Evolutionary conservation across 2,888 invertebrate species (phyloP), one percentile per base, ranked within the genome.

Genomic region (Teleiodes luculella): DNA sequence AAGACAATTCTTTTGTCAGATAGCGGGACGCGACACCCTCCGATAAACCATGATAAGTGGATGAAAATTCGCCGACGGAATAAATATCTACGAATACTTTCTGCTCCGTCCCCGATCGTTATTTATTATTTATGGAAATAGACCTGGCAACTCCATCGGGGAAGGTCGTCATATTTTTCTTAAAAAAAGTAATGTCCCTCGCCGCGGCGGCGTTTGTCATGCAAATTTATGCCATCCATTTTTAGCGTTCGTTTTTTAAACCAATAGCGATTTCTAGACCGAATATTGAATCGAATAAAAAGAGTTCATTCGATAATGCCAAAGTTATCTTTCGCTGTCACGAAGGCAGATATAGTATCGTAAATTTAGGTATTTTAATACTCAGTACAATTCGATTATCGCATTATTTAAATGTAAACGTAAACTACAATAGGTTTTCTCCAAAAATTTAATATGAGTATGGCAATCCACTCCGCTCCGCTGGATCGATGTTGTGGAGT

Each of bases 81-180:
- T 85, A 86, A 84, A 84, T 82, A 84, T 82, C 77, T 66, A 62
- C 72, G 77, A 82, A 78, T 82, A 84, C 83, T 83, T 81, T 83
- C 33, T 45, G 43, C 35, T 45, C 45, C 73, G 80, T 77, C 78
- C 80, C 72, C 86, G 80, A 82, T 83, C 85, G 83, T 85, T 86
- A 86, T 86, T 86, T 86, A 86, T 86, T 87, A 87, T 87, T 87
- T 86, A 87, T 87, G 86, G 86, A 87, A 86, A 87, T 87, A 83
- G 82, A 84, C 79, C 80, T 82, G 83, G 76, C 74, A 80, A 80
- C 83, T 83, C 83, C 80, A 74, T 74, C 78, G 82, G 62, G 78
- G 79, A 80, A 83, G 83, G 83, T 82, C 82, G 86, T 84, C 86
- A 84, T 86, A 86, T 86, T 87, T 86, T 86, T 83, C 83, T 86